phyloP scores from a whole-genome alignment of 2,888 invertebrate species.

The Apodemia hepburni region DNA sequence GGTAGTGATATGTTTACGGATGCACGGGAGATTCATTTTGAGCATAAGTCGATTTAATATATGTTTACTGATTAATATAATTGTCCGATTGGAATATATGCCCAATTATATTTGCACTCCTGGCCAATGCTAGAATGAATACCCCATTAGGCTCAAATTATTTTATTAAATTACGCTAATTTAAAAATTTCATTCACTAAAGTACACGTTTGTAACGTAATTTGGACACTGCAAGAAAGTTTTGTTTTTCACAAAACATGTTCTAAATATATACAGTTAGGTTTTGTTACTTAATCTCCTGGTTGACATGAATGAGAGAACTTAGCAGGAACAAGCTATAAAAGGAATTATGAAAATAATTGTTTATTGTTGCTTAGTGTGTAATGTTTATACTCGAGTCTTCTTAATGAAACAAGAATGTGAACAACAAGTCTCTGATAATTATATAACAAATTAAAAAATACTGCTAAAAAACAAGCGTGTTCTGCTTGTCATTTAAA shows the following conservation, averaged over 20 bases:
- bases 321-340: not conserved
- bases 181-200: not conserved
- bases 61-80: too few relatives aligned
- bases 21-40: too few relatives aligned
- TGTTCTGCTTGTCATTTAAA: too few relatives aligned
- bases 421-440: not conserved
- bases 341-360: conserved; percentile 6
- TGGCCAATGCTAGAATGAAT: too few relatives aligned
- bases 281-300: conserved; percentile 8
- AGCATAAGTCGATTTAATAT: too few relatives aligned
- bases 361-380: conserved; percentile 10
- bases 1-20: too few relatives aligned
- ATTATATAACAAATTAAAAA: too few relatives aligned
- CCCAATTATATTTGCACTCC: too few relatives aligned
- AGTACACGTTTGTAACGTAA: not conserved
- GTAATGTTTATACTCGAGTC: conserved; percentile 9
- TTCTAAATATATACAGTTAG: conserved; percentile 4
- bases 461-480: too few relatives aligned
- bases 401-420: not conserved
- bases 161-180: too few relatives aligned
- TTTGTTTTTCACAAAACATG: not conserved
- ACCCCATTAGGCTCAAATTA: too few relatives aligned
- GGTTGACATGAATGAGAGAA: not conserved
- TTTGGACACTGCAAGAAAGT: not conserved
- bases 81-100: too few relatives aligned